phyloP scores from a whole-genome alignment of 2,888 invertebrate species.

The Drosophila picticornis region DNA sequence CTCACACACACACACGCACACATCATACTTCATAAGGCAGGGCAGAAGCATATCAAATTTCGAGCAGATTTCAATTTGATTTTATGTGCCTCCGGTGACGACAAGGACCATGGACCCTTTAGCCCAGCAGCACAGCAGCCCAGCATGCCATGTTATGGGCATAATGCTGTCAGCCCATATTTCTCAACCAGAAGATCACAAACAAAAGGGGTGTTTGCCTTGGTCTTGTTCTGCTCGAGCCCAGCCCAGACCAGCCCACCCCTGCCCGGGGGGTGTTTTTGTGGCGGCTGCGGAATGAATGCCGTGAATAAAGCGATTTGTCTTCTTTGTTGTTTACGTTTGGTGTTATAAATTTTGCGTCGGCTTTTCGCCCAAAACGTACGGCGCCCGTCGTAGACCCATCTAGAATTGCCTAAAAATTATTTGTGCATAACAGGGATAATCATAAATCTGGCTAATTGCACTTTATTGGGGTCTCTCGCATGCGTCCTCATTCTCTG shows the following conservation, averaged over 20 bases:
- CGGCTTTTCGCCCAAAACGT: constrained; percentile 46
- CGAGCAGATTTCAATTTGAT: constrained; percentile 83
- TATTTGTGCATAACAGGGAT: constrained; percentile 84
- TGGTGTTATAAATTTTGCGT: constrained; percentile 77
- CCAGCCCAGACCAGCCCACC: not conserved
- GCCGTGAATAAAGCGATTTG: constrained; percentile 82
- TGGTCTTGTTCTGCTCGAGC: constrained; percentile 1
- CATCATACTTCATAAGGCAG: constrained; percentile 33
- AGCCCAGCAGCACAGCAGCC: constrained; percentile 9
- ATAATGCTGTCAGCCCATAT: constrained; percentile 63
- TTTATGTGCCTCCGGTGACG: constrained; percentile 67
- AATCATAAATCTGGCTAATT: constrained; percentile 85
- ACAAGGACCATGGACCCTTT: constrained; percentile 39
- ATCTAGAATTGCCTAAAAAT: constrained; percentile 82
- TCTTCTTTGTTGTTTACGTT: constrained; percentile 78
- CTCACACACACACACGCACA: constrained; percentile 23
- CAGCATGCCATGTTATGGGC: constrained; percentile 33
- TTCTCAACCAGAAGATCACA: constrained; percentile 49
- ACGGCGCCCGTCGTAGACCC: constrained; percentile 46
- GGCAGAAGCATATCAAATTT: constrained; percentile 78
- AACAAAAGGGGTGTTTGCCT: constrained; percentile 56
- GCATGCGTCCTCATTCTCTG: constrained; percentile 3
- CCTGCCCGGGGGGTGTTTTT: constrained; percentile 60
- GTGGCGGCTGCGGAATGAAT: constrained; percentile 60
- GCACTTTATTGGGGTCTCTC: constrained; percentile 74